Evolutionary conservation across 2,888 invertebrate genomes (phyloP).

Genomic region (Ernsta delagoae): DNA sequence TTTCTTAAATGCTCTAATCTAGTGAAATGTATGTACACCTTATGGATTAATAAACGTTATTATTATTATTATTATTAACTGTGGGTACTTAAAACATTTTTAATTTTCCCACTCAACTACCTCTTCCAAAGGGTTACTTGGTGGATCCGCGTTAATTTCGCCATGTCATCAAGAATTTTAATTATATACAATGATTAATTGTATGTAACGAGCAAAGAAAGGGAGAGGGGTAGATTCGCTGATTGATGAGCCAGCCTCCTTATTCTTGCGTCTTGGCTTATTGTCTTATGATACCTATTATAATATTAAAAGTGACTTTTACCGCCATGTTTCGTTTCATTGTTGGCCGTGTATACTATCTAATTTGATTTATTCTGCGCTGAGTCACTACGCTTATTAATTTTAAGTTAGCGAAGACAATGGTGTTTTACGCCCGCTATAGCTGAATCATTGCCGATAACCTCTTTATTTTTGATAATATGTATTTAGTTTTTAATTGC

Average conservation of each 20-base stretch:
- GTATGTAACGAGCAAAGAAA: conserved; percentile 73
- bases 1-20: too few relatives aligned
- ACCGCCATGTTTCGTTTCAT: conserved; percentile 74
- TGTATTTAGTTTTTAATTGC: conserved; percentile 25
- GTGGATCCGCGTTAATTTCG: conserved; percentile 57
- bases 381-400: conserved; percentile 79
- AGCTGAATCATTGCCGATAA: conserved; percentile 62
- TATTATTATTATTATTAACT: too few relatives aligned
- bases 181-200: conserved; percentile 83
- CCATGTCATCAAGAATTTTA: conserved; percentile 82
- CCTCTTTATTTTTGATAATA: conserved; percentile 30
- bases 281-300: conserved; percentile 60
- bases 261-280: conserved; percentile 64
- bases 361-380: conserved; percentile 75
- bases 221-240: conserved; percentile 59
- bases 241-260: conserved; percentile 78
- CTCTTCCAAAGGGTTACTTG: conserved; percentile 50
- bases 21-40: too few relatives aligned
- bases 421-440: conserved; percentile 54
- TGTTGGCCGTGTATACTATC: conserved; percentile 68
- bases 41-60: too few relatives aligned
- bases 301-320: conserved; percentile 75
- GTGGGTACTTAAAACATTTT: conserved; percentile 14
- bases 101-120: conserved; percentile 28
- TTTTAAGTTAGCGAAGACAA: conserved; percentile 70